Evolutionary conservation across 2,797 vertebrate genomes (phyloP), one percentile per base, ranked within the genome.

Genomic region (Acrossocheilus wenchowensis): DNA sequence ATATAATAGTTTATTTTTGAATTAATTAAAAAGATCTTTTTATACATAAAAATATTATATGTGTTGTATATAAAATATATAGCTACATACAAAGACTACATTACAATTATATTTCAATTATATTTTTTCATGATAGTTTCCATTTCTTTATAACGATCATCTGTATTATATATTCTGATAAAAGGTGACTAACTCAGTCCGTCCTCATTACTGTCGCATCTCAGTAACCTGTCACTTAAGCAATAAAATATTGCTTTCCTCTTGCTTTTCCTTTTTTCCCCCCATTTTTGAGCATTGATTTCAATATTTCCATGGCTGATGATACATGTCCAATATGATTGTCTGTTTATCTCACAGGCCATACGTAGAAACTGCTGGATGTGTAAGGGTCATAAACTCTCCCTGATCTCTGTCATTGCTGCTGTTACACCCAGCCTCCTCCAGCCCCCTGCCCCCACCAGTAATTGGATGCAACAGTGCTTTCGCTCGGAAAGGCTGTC

Each of bases 391-490:
- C 84, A 83, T 90, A 88, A 90, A 89, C 88, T 71, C 88, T 87
- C 68, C 72, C 81, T 69, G 64, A 60, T 78, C 73, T 75, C 75
- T 74, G 78, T 74, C 68, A 79, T 81, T 36, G 48, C 62, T 52
- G 21, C 60, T 64, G 52, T 50, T 81, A 71, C n/a, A 86, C 77
- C 12, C 64, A 34, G 26, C 57, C 79, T 79, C 83, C 48, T 69
- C 69, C 34, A 71, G 50, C 50, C 72, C 64, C 78, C 68, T 62
- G 41, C 69, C 68, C 52, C 66, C 39, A 30, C 43, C 71, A 36
- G 81, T 90, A 91, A 90, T 90, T 90, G 86, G 85, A 90, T 88
- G 88, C 86, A 86, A 87, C 78, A 78, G 77, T 82, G 82, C 85
- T 89, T 39, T 85, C 54, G 48, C 86, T 84, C 45, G 50, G 78